A percentile compares a stretch with the other conserved stretches of the same genome.
phyloP scores from a whole-genome alignment of 2,797 vertebrate species.

The Thripadectes ignobilis region DNA sequence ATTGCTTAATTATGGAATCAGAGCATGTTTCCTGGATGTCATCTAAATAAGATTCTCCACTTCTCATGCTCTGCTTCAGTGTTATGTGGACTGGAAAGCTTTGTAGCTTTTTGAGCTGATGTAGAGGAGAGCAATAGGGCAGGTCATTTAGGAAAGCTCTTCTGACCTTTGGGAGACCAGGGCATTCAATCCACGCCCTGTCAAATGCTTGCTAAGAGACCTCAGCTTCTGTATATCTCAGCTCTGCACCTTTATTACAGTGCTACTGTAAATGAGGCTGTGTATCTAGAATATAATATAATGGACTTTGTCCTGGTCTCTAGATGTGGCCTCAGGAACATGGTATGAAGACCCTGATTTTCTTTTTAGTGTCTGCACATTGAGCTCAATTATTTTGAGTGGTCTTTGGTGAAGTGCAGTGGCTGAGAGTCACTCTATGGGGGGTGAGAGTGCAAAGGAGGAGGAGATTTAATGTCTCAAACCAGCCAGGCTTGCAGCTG shows the following conservation, averaged over 20 bases:
- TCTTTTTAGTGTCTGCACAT: neutral
- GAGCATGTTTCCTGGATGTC: constrained; percentile 28
- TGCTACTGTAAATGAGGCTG: neutral
- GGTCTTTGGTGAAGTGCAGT: neutral
- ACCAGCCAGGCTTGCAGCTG: neutral
- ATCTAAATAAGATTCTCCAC: neutral
- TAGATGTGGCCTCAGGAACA: neutral
- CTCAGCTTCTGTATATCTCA: neutral
- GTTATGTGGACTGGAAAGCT: neutral
- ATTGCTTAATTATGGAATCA: constrained; percentile 60
- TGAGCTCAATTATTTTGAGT: neutral
- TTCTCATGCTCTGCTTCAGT: neutral
- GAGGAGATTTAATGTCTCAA: neutral
- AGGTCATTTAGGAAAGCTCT: neutral
- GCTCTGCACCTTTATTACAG: neutral
- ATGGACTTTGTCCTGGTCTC: neutral
- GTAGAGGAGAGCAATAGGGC: neutral
- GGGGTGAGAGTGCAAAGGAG: neutral
- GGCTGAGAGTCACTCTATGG: neutral
- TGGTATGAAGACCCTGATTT: neutral
- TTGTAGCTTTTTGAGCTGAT: neutral
- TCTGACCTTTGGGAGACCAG: neutral
- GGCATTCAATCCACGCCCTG: neutral
- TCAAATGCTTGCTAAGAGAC: neutral
- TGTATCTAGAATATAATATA: neutral